Percentiles rank a stretch among this genome's conserved stretches.
Evolutionary conservation across 2,113 vertebrate genomes (phyloP).

Genomic region (Peromyscus leucopus): DNA sequence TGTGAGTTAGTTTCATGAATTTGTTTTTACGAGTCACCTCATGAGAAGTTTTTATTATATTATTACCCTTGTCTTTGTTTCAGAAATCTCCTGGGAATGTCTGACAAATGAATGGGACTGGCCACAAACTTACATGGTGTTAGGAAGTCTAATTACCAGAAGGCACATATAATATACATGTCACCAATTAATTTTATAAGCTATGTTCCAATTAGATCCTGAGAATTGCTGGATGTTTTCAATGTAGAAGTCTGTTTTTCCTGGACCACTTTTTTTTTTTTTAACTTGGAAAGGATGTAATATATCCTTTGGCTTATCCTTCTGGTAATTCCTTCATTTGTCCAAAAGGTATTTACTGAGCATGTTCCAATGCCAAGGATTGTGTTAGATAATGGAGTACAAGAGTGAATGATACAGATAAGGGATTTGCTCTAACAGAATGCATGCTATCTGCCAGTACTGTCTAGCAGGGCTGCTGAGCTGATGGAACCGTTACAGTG

Average conservation of each 20-base stretch:
- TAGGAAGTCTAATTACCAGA: conserved; percentile 74
- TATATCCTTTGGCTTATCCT: neutral
- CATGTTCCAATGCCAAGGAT: neutral
- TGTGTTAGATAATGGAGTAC: neutral
- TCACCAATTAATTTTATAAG: conserved; percentile 53
- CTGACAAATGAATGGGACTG: conserved; percentile 38
- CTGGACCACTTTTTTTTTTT: neutral
- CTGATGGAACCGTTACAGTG: neutral
- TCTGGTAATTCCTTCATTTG: conserved; percentile 9
- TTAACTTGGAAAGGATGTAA: neutral
- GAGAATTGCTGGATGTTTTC: conserved; percentile 52
- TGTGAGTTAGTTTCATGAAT: conserved; percentile 35
- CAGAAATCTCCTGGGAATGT: conserved; percentile 42
- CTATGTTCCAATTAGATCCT: conserved; percentile 28
- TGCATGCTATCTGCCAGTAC: neutral
- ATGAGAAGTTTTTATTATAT: conserved; percentile 20
- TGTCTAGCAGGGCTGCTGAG: neutral
- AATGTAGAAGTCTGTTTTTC: neutral
- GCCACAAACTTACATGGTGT: conserved; percentile 36
- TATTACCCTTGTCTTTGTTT: conserved; percentile 43
- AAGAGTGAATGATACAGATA: neutral
- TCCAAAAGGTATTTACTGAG: neutral
- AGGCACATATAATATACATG: conserved; percentile 39
- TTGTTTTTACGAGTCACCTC: conserved; percentile 13
- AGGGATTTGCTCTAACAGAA: neutral